Conservation (phyloP, 2,113 vertebrate genomes). For the Indicator maculatus region DNA sequence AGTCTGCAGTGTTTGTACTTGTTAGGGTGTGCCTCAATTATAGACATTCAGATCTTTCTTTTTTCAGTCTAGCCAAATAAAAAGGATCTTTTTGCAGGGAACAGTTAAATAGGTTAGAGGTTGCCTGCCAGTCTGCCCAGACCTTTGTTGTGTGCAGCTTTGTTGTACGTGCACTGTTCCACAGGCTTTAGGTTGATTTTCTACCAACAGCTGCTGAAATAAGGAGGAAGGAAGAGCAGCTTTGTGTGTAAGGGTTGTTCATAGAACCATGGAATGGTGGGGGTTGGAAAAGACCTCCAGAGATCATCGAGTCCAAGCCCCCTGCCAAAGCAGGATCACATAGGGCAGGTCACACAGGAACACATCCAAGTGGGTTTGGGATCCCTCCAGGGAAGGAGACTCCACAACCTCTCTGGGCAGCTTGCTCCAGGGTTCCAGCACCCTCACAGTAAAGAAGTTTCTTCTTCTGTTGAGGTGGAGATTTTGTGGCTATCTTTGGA, state of each 20-base stretch:
- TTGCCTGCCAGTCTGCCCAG: neutral
- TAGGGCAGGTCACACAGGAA: too few species aligned
- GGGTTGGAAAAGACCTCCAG: too few species aligned
- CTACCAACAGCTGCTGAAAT: neutral
- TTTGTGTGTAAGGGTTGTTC: neutral
- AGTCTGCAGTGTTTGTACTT: constrained; percentile 12
- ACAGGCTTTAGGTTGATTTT: neutral
- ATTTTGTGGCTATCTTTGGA: neutral
- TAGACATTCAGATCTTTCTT: neutral
- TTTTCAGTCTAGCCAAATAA: constrained; percentile 5
- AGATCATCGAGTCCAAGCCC: too few species aligned
- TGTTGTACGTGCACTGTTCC: neutral
- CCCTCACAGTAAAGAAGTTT: too few species aligned
- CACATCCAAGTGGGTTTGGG: too few species aligned
- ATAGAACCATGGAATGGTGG: too few species aligned
- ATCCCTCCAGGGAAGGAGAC: too few species aligned
- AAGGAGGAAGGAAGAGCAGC: neutral
- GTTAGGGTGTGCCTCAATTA: neutral
- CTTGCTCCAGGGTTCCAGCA: too few species aligned
- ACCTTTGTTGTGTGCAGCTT: neutral
- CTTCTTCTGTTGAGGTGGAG: too few species aligned
- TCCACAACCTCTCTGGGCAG: too few species aligned
- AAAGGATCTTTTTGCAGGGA: neutral
- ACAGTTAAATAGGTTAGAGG: constrained; percentile 3
- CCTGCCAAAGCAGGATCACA: too few species aligned